Evolutionary conservation across 2,113 vertebrate genomes (phyloP).

Genomic region (Oceanites oceanicus): DNA sequence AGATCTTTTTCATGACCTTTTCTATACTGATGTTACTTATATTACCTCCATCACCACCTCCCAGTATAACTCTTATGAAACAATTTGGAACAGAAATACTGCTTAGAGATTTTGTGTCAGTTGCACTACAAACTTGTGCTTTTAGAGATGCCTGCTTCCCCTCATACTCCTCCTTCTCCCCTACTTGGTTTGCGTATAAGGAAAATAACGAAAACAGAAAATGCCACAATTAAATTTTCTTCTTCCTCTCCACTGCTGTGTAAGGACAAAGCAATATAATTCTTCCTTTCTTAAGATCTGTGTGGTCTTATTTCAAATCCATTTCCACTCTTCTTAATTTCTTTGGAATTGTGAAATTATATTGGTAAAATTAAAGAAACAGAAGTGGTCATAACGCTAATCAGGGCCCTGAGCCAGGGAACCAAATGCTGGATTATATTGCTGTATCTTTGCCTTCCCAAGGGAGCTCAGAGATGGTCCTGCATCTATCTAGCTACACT

Average conservation of each 20-base stretch:
- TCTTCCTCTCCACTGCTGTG: not conserved
- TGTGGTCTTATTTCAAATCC: not conserved
- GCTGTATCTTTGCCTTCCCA: not conserved
- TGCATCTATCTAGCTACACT: not conserved
- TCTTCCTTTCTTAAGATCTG: not conserved
- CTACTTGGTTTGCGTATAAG: not conserved
- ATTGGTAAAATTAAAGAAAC: not conserved
- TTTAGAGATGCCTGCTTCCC: not conserved
- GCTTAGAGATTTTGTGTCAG: not conserved
- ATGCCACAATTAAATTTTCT: not conserved
- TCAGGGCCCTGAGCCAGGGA: not conserved
- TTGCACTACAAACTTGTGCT: not conserved
- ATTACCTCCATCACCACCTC: not conserved
- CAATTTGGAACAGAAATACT: not conserved
- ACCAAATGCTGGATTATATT: not conserved
- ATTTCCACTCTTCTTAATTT: not conserved
- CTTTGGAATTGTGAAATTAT: not conserved
- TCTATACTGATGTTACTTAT: not conserved
- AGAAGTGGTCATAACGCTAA: not conserved
- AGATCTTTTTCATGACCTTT: not conserved
- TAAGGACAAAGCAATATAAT: not conserved
- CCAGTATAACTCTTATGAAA: not conserved
- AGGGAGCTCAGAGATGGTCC: not conserved
- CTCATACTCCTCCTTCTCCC: not conserved
- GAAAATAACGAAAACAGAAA: not conserved